Evolutionary conservation across 2,113 vertebrate species (phyloP).

Genomic region (Marmota flaviventris): DNA sequence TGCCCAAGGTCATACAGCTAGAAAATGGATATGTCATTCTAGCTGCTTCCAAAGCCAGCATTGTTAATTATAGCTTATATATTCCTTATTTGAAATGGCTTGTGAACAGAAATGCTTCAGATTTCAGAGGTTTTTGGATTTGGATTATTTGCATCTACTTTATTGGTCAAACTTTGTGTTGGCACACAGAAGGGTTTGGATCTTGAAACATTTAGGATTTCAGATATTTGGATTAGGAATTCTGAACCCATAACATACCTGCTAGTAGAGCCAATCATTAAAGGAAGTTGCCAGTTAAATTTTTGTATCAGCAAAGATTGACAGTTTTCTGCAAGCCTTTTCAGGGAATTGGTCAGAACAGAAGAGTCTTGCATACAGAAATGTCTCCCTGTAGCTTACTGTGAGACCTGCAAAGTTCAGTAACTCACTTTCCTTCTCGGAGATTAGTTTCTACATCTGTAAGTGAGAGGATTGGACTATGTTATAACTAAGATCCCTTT

Average conservation of each 20-base stretch:
- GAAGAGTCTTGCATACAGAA: not conserved
- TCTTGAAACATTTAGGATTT: not conserved
- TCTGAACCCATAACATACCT: not conserved
- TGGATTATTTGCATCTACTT: not conserved
- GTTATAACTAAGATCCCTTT: not conserved
- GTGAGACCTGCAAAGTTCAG: not conserved
- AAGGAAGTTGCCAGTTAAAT: not conserved
- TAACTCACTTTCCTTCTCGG: not conserved
- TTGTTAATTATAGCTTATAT: not conserved
- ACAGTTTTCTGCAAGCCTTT: constrained; percentile 9
- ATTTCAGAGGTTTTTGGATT: not conserved
- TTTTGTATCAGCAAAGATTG: not conserved
- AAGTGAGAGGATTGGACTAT: not conserved
- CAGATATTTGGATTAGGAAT: not conserved
- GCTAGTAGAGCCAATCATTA: not conserved
- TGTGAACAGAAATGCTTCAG: not conserved
- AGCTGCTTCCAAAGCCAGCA: not conserved
- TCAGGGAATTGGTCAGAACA: constrained; percentile 22
- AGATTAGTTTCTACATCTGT: not conserved
- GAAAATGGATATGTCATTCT: not conserved
- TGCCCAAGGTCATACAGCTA: constrained; percentile 1
- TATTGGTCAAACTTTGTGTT: not conserved
- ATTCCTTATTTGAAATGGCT: not conserved
- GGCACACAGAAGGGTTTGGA: not conserved
- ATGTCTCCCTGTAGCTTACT: not conserved